Evolutionary conservation across 2,888 invertebrate genomes (phyloP), one percentile per base, ranked within the genome.

Genomic region (Magallana nippona): DNA sequence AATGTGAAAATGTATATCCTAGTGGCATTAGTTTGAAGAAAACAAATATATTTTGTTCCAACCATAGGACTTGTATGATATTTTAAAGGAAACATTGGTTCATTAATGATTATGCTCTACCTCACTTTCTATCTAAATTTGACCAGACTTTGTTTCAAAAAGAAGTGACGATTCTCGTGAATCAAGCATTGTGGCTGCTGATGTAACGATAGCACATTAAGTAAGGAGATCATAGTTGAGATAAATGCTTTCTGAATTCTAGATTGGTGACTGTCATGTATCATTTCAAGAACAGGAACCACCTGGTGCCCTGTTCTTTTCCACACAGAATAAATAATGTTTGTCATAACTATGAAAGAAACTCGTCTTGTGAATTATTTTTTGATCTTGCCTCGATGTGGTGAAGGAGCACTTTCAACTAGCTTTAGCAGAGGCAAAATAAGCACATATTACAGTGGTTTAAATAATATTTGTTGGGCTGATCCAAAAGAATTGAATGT

Each of bases 171-270:
- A 44, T 44, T 8, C 44, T 44, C 10, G 44, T 44, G 44, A 8
- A 44, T 44, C 32, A 5, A 44, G 44, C 44, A 44, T 44, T 44
- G 5, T 44, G 44, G 44, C 44, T 44, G 44, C 44, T 44, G 44
- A 44, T 44, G 44, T 44, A 8, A 44, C 5, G 8, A 44, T 44
- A 44, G 8, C 5, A 44, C 44, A 44, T 44, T 44, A n/a, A n/a
- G n/a, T 44, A 44, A 8, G 44, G 2, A 44, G 44, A 44, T 27
- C n/a, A n/a, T n/a, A n/a, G n/a, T n/a, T n/a, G n/a, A n/a, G n/a
- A n/a, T n/a, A n/a, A 71, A 22, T 71, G 71, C 71, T 71, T 71
- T 71, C 71, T 71, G 71, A 71, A 71, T 32, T 27, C 71, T 15
- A 71, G 71, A 71, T 3, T 71, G 32, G 13, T 71, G 71, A 15